Base-by-base conservation (phyloP, 2,888 invertebrate genomes). In the Drymonia ruficornis region DNA sequence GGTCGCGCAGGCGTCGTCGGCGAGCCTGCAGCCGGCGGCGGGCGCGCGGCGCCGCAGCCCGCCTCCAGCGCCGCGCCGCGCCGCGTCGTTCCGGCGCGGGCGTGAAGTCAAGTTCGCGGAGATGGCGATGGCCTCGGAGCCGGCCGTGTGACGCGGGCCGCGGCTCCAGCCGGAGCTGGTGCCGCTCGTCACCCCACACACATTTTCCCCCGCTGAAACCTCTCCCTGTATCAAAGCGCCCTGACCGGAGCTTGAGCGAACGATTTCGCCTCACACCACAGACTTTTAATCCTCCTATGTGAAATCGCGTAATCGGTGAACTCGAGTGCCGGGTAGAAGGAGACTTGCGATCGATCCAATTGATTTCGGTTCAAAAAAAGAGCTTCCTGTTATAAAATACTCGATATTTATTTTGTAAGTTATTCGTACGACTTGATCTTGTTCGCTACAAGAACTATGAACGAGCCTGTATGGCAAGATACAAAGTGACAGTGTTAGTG, bases 31-130 rank as follows among this genome's bases (percentile, higher is more conserved):
- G 69, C 87, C 92, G 16, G 48, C 72, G 48, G 80, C 66, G 48
- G 80, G 72, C n/a, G 69, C 74, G 38, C 76, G 76, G 15, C 80
- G 83, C 6, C 84, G 85, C 51, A 87, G 87, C 53, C 86, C 90
- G 9, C 86, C 90, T 54, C 84, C 89, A n/a, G 86, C n/a, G 69
- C 74, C 90, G 55, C 84, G 89, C n/a, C 84, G 93, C 29, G 81
- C 86, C 28, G 76, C 93, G 7, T 93, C 93, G 13, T 87, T 91
- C 77, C 83, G 93, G 7, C 87, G 91, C 64, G 87, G 86, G 38
- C 84, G 93, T 49, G 93, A 94, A 73, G 94, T 94, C 45, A 94
- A 93, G 78, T 94, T 93, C 60, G 93, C 91, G 49, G 93, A 93
- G 80, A 76, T 80, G 61, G 61, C 82, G 54, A 61, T 78, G 38